phyloP scores from a whole-genome alignment of 2,888 invertebrate genomes.

The Lithodes maja region DNA sequence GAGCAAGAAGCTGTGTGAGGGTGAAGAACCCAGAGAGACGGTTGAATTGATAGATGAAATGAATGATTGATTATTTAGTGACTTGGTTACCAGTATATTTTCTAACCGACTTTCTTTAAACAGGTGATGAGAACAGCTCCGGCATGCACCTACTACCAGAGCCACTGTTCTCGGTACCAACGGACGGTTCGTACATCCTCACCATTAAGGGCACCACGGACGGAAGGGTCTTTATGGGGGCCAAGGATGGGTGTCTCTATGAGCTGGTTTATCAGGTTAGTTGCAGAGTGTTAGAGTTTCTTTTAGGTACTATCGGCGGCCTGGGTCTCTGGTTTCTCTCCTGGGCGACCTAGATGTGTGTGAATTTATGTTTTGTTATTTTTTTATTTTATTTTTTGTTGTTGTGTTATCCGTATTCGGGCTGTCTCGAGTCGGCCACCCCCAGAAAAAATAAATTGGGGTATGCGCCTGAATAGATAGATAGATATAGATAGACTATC shows the following conservation, averaged over 20 bases:
- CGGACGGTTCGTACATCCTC: constrained; percentile 90
- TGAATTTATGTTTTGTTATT: neutral
- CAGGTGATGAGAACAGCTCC: constrained; percentile 46
- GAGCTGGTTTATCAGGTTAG: constrained; percentile 89
- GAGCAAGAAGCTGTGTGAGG: too few relatives aligned
- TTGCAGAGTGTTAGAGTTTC: neutral
- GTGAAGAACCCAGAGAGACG: too few relatives aligned
- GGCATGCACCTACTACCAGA: constrained; percentile 94
- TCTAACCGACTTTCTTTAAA: too few relatives aligned
- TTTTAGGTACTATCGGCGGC: neutral
- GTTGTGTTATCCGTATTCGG: neutral
- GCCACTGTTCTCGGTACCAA: constrained; percentile 93
- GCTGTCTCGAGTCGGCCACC: too few relatives aligned
- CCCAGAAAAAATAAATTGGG: too few relatives aligned
- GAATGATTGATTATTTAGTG: too few relatives aligned
- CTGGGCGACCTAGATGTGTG: too few relatives aligned
- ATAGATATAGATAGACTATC: neutral
- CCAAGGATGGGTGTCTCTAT: constrained; percentile 94
- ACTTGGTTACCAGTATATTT: too few relatives aligned
- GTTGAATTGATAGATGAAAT: too few relatives aligned
- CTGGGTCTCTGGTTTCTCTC: neutral
- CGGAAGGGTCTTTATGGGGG: constrained; percentile 96
- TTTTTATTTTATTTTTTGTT: neutral
- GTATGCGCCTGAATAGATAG: too few relatives aligned
- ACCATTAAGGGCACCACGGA: constrained; percentile 86